Conservation (phyloP, 2,797 vertebrate genomes). For the Channallabes apus region DNA sequence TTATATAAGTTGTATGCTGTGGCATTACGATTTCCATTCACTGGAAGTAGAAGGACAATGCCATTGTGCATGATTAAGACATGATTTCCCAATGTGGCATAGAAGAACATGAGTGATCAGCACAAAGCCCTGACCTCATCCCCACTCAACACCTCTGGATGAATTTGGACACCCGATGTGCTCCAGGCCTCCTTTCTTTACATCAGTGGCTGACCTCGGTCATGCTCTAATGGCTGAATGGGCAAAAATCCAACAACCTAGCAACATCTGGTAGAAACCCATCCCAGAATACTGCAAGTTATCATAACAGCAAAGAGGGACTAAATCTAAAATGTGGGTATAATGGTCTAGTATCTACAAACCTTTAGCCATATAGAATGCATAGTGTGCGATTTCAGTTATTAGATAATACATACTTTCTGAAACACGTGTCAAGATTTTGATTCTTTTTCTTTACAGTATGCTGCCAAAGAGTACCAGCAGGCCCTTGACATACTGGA, state of each 20-base stretch:
- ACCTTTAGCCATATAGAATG: not conserved
- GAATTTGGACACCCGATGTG: no score
- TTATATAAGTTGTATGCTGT: not conserved
- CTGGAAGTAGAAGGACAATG: not conserved
- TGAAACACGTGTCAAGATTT: not conserved
- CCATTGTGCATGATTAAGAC: no score
- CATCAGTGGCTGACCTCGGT: no score
- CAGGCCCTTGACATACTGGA: slow-evolving; percentile 97
- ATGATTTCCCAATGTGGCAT: not conserved
- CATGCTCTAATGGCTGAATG: not conserved
- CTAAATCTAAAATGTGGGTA: not conserved
- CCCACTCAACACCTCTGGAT: not conserved
- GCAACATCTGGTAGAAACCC: not conserved
- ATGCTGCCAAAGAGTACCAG: slow-evolving; percentile 97
- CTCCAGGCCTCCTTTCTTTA: no score
- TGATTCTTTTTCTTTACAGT: slow-evolving; percentile 71
- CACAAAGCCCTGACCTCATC: not conserved
- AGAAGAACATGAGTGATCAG: not conserved
- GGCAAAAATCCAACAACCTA: not conserved
- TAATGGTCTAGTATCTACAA: not conserved
- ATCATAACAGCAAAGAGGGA: not conserved
- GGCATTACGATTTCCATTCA: not conserved
- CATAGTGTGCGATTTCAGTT: not conserved
- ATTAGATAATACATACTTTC: not conserved
- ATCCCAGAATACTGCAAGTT: not conserved